Conservation (phyloP, 2,888 invertebrate species). For the Chaitophorus viminalis region DNA sequence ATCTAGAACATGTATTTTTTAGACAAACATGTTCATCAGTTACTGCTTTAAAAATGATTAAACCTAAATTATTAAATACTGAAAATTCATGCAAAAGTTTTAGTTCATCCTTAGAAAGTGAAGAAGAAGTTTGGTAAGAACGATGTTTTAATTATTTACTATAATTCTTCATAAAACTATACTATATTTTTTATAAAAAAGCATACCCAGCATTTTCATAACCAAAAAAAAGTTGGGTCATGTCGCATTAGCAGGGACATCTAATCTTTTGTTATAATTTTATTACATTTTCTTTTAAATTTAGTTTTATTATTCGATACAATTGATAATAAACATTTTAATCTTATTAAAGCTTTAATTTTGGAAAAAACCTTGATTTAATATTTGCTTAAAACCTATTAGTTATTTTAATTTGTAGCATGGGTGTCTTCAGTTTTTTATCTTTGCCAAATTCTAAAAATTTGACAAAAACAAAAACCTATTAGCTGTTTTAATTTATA, state of each 20-base stretch:
- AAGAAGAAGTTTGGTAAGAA: slow-evolving; percentile 63
- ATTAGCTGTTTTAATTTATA: slow-evolving; percentile 67
- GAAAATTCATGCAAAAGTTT: slow-evolving; percentile 74
- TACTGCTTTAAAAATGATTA: slow-evolving; percentile 31
- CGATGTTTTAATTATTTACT: background rate
- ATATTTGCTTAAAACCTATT: background rate
- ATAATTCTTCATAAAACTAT: too few species aligned
- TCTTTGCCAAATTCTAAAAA: slow-evolving; percentile 70
- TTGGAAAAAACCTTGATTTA: background rate
- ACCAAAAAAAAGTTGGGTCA: too few species aligned
- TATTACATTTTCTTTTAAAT: too few species aligned
- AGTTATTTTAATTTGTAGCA: slow-evolving; percentile 70
- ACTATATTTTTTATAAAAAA: background rate
- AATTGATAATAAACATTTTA: background rate
- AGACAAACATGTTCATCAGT: slow-evolving; percentile 76
- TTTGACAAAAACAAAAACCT: slow-evolving; percentile 68
- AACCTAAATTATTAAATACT: slow-evolving; percentile 66
- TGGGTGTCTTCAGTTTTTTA: slow-evolving; percentile 86
- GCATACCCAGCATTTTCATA: background rate
- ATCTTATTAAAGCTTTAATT: background rate
- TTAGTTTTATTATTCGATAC: background rate
- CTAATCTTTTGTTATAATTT: background rate
- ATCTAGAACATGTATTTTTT: slow-evolving; percentile 89
- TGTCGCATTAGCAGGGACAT: too few species aligned
- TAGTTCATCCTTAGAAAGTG: slow-evolving; percentile 70